Percentiles rank a stretch among this genome's conserved stretches.
Evolutionary conservation across 2,888 invertebrate species (phyloP).

Genomic region (Melangyna quadrimaculata): DNA sequence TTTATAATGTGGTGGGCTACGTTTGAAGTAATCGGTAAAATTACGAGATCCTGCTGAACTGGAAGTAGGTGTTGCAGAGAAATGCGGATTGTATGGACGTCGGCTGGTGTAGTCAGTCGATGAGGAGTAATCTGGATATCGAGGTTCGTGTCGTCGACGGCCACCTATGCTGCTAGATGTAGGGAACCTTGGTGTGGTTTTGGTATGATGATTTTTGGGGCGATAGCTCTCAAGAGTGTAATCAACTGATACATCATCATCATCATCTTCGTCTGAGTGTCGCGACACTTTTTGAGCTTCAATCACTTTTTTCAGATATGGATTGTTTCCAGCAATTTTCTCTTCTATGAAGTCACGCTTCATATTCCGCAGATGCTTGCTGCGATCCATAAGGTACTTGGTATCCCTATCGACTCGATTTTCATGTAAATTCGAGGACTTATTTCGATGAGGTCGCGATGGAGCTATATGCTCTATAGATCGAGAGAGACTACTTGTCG

Average conservation of each 20-base stretch:
- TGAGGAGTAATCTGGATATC: slow-evolving; percentile 45
- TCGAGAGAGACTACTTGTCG: slow-evolving; percentile 63
- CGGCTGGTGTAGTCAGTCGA: slow-evolving; percentile 42
- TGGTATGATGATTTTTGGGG: slow-evolving; percentile 75
- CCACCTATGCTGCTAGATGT: slow-evolving; percentile 74
- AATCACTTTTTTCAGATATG: slow-evolving; percentile 79
- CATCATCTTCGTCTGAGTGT: slow-evolving; percentile 41
- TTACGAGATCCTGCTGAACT: slow-evolving; percentile 69
- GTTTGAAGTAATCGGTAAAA: slow-evolving; percentile 77
- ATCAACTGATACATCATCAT: slow-evolving; percentile 72
- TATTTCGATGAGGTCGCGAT: slow-evolving; percentile 69
- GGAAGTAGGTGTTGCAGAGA: slow-evolving; percentile 35
- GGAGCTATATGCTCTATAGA: slow-evolving; percentile 66
- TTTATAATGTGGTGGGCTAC: slow-evolving; percentile 75
- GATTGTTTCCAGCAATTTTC: slow-evolving; percentile 79
- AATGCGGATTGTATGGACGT: slow-evolving; percentile 51
- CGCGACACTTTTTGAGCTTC: slow-evolving; percentile 73
- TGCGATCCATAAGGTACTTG: slow-evolving; percentile 78
- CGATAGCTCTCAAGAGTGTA: slow-evolving; percentile 76
- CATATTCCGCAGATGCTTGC: slow-evolving; percentile 79
- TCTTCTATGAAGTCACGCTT: slow-evolving; percentile 81
- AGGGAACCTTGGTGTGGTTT: slow-evolving; percentile 76
- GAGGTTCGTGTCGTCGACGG: slow-evolving; percentile 58
- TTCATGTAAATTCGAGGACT: slow-evolving; percentile 46
- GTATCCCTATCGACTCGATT: slow-evolving; percentile 76